These are phyloP conservation scores for Olivierus martensii DNA, from an alignment of 1,140 invertebrate species.

Conservation along the genomic window DNA sequence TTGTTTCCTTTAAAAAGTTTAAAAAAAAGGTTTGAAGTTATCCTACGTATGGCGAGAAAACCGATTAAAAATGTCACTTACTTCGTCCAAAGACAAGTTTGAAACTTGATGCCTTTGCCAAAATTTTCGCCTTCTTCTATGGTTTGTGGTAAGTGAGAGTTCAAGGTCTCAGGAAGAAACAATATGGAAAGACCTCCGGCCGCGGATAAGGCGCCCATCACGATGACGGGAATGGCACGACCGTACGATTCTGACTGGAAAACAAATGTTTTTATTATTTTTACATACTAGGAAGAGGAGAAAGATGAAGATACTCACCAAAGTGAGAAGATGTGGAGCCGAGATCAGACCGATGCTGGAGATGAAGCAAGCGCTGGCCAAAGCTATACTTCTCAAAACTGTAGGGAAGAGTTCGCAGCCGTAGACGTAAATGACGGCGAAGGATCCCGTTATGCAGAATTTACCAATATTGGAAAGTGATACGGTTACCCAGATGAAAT, in stretches of 20 bases:
- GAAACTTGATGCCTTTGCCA: constrained; percentile 28
- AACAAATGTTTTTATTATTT: too few species aligned
- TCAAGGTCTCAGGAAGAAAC: constrained; percentile 26
- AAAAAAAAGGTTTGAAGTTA: too few species aligned
- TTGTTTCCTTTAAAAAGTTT: too few species aligned
- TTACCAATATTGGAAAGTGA: constrained; percentile 58
- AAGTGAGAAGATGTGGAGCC: constrained; percentile 39
- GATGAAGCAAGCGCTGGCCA: constrained; percentile 60
- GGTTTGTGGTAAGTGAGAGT: constrained; percentile 23
- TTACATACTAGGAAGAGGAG: too few species aligned
- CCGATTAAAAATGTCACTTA: too few species aligned
- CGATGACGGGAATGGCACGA: too few species aligned
- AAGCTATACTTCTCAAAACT: constrained; percentile 59
- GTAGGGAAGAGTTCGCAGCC: constrained; percentile 82
- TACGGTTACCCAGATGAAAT: constrained; percentile 38
- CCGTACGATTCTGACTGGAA: too few species aligned
- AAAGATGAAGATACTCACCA: constrained; percentile 18
- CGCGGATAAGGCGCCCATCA: too few species aligned
- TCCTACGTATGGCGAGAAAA: too few species aligned
- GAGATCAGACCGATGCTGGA: constrained; percentile 60
- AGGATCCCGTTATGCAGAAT: constrained; percentile 67
- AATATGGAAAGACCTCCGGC: constrained; percentile 3
- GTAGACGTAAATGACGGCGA: constrained; percentile 78
- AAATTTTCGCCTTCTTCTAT: constrained; percentile 27
- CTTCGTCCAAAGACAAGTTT: background rate